A percentile compares a stretch with the other conserved stretches of the same genome.
phyloP scores from a whole-genome alignment of 2,113 vertebrate species.

The Melierax canorus region DNA sequence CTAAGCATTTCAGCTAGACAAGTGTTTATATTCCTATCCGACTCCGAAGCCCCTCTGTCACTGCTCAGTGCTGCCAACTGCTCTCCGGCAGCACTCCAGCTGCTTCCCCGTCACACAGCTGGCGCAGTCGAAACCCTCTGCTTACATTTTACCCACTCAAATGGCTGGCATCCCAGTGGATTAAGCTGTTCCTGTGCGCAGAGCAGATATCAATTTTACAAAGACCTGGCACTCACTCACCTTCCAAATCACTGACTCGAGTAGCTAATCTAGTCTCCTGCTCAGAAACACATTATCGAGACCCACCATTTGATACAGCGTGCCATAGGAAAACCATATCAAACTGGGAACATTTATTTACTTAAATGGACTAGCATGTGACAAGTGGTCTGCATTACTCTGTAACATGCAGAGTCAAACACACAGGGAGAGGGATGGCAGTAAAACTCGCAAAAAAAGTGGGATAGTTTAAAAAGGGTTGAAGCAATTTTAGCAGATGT shows the following conservation, averaged over 20 bases:
- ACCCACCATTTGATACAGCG: accelerated
- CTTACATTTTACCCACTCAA: background rate
- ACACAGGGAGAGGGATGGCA: accelerated
- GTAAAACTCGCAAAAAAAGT: background rate
- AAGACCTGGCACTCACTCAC: background rate
- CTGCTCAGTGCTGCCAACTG: constrained; percentile 19
- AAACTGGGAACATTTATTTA: background rate
- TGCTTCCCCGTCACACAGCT: constrained; percentile 44
- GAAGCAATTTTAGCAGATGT: background rate
- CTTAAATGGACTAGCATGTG: background rate
- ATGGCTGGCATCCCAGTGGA: background rate
- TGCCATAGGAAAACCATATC: background rate
- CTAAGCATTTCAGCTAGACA: constrained; percentile 8
- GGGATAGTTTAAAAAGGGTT: background rate
- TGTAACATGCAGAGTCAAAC: background rate
- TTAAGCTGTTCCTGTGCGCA: background rate
- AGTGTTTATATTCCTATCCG: constrained; percentile 2
- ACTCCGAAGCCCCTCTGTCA: constrained; percentile 16
- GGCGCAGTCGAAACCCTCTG: background rate
- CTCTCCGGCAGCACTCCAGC: constrained; percentile 23
- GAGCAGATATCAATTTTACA: background rate
- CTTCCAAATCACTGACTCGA: background rate
- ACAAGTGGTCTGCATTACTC: background rate
- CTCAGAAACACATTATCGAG: background rate
- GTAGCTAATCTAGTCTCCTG: background rate